phyloP scores from a whole-genome alignment of 1,140 invertebrate genomes.

The Hormaphis cornu region DNA sequence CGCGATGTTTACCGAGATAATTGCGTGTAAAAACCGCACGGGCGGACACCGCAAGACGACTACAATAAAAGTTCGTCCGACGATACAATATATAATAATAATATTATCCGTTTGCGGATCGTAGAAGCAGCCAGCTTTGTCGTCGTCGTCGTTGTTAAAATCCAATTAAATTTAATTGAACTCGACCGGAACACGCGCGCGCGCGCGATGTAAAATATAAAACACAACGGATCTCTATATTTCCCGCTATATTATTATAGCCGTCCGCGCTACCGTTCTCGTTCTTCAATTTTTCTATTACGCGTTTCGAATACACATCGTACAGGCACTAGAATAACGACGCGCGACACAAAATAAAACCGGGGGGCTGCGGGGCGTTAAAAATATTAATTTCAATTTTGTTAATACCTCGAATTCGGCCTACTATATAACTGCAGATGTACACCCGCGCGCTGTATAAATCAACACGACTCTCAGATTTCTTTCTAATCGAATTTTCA shows the following conservation, averaged over 20 bases:
- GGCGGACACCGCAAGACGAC: neutral
- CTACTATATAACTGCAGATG: no score
- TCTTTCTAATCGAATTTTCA: no score
- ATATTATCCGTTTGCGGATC: neutral
- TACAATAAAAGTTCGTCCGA: constrained; percentile 26
- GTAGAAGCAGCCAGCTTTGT: neutral
- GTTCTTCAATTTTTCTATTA: neutral
- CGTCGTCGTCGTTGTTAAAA: constrained; percentile 18
- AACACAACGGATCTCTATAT: neutral
- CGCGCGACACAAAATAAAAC: neutral
- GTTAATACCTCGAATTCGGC: no score
- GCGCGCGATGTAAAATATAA: constrained; percentile 17
- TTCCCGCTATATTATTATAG: neutral
- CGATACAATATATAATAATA: no score
- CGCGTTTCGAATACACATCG: neutral
- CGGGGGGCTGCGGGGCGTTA: no score
- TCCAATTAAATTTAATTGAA: constrained; percentile 33
- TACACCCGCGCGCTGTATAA: no score
- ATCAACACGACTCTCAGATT: no score
- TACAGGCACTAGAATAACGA: neutral
- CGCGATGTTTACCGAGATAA: neutral
- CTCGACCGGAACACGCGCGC: constrained; percentile 12
- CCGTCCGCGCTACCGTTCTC: neutral
- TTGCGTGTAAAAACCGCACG: constrained; percentile 24
- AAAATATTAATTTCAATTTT: no score